A percentile compares a stretch with the other conserved stretches of the same genome.
Evolutionary conservation across 2,797 vertebrate species (phyloP).

Genomic region (Capromys pilorides): DNA sequence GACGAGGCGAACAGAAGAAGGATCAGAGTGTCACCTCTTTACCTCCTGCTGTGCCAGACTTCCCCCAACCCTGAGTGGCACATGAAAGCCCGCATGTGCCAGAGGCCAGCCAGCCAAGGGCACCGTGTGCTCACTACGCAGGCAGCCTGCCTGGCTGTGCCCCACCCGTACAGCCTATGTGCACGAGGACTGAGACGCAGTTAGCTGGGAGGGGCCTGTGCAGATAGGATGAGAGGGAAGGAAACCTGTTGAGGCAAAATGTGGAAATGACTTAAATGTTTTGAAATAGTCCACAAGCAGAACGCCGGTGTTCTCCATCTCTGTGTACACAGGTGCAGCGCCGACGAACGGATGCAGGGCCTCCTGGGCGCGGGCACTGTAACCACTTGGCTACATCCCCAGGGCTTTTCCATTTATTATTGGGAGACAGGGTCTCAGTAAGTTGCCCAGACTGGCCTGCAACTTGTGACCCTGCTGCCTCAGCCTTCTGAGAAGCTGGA

Average conservation of each 20-base stretch:
- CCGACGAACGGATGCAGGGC: background rate
- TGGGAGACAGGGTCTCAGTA: background rate
- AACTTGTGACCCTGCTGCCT: background rate
- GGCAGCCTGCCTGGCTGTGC: background rate
- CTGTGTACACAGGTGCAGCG: background rate
- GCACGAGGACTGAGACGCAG: background rate
- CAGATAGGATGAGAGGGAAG: background rate
- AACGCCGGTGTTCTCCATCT: background rate
- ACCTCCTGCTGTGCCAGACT: background rate
- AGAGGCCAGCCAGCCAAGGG: background rate
- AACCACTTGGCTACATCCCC: background rate
- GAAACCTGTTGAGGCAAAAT: background rate
- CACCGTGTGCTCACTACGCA: background rate
- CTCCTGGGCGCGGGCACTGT: background rate
- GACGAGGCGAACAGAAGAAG: background rate
- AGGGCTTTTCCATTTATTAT: background rate
- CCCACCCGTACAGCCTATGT: background rate
- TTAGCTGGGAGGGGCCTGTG: background rate
- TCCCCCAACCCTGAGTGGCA: background rate
- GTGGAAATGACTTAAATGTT: background rate
- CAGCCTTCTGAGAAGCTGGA: background rate
- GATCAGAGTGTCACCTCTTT: background rate
- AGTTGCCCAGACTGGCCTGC: background rate
- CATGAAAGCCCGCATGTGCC: background rate
- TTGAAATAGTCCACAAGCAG: background rate